phyloP scores from a whole-genome alignment of 2,888 invertebrate genomes.

The Protonemura montana region DNA sequence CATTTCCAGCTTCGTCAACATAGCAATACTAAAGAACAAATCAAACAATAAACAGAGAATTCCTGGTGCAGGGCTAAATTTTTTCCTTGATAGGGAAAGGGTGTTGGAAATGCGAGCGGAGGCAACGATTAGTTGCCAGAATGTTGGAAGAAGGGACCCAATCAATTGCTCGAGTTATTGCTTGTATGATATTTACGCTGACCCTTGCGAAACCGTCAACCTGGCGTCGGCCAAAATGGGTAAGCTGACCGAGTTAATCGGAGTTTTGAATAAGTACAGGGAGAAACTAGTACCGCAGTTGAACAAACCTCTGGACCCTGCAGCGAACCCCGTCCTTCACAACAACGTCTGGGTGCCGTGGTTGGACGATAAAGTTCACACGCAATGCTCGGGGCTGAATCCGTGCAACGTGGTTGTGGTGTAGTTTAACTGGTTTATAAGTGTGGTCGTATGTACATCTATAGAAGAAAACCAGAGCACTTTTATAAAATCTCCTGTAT shows the following conservation, averaged over 20 bases:
- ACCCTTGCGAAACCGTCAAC: conserved; percentile 52
- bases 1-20: conserved; percentile 52
- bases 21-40: neutral
- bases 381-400: neutral
- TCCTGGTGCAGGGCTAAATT: neutral
- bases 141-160: neutral
- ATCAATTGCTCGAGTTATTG: conserved; percentile 39
- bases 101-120: neutral
- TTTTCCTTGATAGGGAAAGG: neutral
- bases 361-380: conserved; percentile 39
- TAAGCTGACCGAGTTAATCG: neutral
- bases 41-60: neutral
- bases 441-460: too few relatives aligned
- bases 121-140: neutral
- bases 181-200: conserved; percentile 51
- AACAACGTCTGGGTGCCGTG: conserved; percentile 47
- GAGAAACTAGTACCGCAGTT: conserved; percentile 37
- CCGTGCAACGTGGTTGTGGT: neutral
- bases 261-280: conserved; percentile 26
- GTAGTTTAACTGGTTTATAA: too few relatives aligned
- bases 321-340: conserved; percentile 40
- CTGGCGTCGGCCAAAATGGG: conserved; percentile 46
- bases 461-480: too few relatives aligned
- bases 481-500: too few relatives aligned
- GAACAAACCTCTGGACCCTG: conserved; percentile 42